Conservation (phyloP, 2,113 vertebrate genomes). For the Brachypteracias leptosomus region DNA sequence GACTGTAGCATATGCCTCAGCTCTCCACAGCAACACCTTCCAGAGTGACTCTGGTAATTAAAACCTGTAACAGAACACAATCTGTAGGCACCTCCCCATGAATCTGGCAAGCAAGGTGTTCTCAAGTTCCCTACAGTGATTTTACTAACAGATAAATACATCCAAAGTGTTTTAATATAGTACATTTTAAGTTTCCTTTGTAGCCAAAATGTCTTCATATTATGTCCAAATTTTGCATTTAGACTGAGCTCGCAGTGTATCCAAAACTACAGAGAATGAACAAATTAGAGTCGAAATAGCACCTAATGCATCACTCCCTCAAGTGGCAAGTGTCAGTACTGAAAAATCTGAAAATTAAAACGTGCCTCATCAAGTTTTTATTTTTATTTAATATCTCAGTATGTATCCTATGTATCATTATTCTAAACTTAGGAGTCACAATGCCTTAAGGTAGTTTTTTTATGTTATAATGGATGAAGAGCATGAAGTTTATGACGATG, state of each 20-base stretch:
- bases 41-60: not conserved
- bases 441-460: not conserved
- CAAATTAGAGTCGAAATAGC: not conserved
- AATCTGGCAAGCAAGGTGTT: not conserved
- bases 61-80: not conserved
- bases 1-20: not conserved
- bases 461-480: not conserved
- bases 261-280: not conserved
- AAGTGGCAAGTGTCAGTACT: not conserved
- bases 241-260: not conserved
- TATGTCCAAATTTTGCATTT: not conserved
- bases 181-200: not conserved
- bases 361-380: not conserved
- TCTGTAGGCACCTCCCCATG: not conserved
- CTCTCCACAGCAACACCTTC: accelerated
- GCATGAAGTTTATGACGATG: not conserved
- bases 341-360: not conserved
- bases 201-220: not conserved
- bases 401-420: not conserved
- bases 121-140: not conserved
- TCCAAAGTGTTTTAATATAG: not conserved
- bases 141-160: not conserved
- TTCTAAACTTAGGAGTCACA: not conserved
- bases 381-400: not conserved
- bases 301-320: not conserved